Percentiles rank a stretch among this genome's conserved stretches.
These are phyloP conservation scores for Eretmocerus hayati DNA, from an alignment of 2,888 invertebrate species.

Conservation along the genomic window DNA sequence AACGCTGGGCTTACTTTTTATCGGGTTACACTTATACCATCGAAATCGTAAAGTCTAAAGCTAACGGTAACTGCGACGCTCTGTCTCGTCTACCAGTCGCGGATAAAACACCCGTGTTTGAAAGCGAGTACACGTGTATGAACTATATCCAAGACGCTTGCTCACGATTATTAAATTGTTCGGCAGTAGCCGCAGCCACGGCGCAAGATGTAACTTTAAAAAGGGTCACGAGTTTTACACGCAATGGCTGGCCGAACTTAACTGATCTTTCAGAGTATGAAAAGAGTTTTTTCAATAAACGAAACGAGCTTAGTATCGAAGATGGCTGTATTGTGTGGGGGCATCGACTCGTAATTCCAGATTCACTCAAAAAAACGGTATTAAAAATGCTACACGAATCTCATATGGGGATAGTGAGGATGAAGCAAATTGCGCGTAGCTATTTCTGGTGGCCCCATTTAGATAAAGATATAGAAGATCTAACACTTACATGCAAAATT, in stretches of 20 bases:
- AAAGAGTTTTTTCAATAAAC: neutral
- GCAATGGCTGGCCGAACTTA: neutral
- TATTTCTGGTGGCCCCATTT: constrained; percentile 21
- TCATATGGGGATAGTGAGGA: constrained; percentile 13
- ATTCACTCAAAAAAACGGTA: constrained; percentile 1
- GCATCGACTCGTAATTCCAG: constrained; percentile 10
- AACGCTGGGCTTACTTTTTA: constrained; percentile 20
- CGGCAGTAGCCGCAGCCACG: constrained; percentile 2
- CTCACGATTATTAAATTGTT: constrained; percentile 4
- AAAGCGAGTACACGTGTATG: constrained; percentile 7
- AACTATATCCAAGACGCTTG: constrained; percentile 11
- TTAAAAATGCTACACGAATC: constrained; percentile 11
- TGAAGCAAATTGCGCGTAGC: constrained; percentile 13
- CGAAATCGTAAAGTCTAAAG: constrained; percentile 12
- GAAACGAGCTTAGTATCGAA: neutral
- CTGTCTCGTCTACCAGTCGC: constrained; percentile 8
- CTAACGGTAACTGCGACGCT: constrained; percentile 20
- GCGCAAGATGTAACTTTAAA: constrained; percentile 9
- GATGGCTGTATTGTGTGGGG: constrained; percentile 8
- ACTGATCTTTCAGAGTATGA: neutral
- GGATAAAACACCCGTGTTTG: constrained; percentile 14
- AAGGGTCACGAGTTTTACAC: neutral
- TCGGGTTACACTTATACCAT: constrained; percentile 16
- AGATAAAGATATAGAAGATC: constrained; percentile 11
- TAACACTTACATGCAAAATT: constrained; percentile 7